Base-by-base conservation (phyloP, 2,113 vertebrate genomes). In the Erythrolamprus reginae region DNA sequence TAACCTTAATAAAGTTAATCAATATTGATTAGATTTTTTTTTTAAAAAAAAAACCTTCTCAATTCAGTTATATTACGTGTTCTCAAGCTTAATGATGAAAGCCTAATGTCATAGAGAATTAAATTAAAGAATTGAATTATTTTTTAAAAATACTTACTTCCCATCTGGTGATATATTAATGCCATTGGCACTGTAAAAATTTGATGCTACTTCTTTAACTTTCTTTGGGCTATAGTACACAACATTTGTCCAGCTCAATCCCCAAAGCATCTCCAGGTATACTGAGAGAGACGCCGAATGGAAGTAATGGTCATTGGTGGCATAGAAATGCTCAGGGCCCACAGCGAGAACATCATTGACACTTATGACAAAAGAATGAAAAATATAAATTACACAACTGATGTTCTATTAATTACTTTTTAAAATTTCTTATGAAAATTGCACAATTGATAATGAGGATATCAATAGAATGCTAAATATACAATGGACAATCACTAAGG, bases 271-370 rank as follows among this genome's bases (percentile, higher is more conserved):
- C 94, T 98, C 98, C 88, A 98, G 6, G 0, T 70, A 0, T 88
- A 89, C 56, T 45, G 98, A 53, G 90, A 93, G 5, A 6, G 70
- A 26, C 47, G 95, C 91, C 0, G 28, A 88, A 33, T 0, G 28
- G 92, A 98, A 99, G 96, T 98, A 99, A 93, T 96, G 97, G 90
- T 99, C 98, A 77, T 99, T 99, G 88, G 98, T 99, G 91, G 98
- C 98, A 92, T 99, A 99, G 96, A 99, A 99, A 90, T 97, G 97
- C 4, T 99, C 98, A 28, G 96, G 95, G 89, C 98, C 98, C 4
- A 98, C n/a, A 48, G 98, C 98, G 50, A 99, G 96, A 70, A 99
- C 92, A 91, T 99, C 98, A 92, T 99, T 99, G 88, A 99, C 96
- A 88, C 99, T 58, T 99, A 92, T 10, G 92, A 83, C 28, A n/a